Percentiles rank a stretch among this genome's conserved stretches.
phyloP scores from a whole-genome alignment of 2,888 invertebrate genomes.

The Orthosia cruda region DNA sequence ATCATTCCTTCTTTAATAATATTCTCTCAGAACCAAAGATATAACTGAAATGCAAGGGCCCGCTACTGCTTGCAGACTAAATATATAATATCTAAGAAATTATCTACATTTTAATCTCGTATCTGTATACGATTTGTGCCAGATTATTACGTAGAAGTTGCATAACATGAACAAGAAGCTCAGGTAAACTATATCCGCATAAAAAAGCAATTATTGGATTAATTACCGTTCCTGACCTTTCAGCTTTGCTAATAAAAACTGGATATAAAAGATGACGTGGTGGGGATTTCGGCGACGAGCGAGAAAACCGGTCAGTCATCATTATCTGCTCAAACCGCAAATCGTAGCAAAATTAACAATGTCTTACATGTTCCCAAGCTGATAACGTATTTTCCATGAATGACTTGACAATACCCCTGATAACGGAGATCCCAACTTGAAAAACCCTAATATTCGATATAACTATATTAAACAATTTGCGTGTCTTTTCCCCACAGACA shows the following conservation, averaged over 20 bases:
- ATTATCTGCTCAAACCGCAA: constrained; percentile 28
- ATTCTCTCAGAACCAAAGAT: too few relatives aligned
- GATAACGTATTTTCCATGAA: constrained; percentile 32
- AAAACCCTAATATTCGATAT: not conserved
- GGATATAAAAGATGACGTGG: constrained; percentile 22
- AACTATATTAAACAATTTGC: not conserved
- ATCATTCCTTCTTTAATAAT: too few relatives aligned
- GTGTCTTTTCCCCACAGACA: too few relatives aligned
- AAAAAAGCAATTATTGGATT: constrained; percentile 7
- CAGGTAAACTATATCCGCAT: not conserved
- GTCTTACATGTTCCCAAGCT: not conserved
- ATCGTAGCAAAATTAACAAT: not conserved
- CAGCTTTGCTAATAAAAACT: constrained; percentile 22
- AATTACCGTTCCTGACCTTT: not conserved
- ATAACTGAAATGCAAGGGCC: too few relatives aligned
- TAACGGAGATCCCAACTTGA: constrained; percentile 10
- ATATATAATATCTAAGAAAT: too few relatives aligned
- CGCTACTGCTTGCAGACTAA: too few relatives aligned
- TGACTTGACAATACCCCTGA: constrained; percentile 6
- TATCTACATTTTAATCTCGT: too few relatives aligned
- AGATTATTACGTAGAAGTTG: not conserved
- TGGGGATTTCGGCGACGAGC: constrained; percentile 37
- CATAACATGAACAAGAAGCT: not conserved
- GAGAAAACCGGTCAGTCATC: constrained; percentile 29
- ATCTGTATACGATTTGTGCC: not conserved